Conservation (phyloP, 30 jellyfish, hydroid and myxozoan species). For the Hydractinia echinata region DNA sequence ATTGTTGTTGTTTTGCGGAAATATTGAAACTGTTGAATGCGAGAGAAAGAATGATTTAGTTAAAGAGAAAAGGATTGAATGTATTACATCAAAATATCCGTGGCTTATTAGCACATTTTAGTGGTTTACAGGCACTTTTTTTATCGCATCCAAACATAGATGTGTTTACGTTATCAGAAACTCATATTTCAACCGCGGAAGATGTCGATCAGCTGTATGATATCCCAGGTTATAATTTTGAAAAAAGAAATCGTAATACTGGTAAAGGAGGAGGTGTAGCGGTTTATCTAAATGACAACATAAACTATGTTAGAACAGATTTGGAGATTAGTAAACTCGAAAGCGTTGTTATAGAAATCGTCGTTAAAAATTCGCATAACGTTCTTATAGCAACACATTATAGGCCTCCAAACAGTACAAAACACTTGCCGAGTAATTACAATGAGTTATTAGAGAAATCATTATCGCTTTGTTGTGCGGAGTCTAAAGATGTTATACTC, state of each 20-base stretch:
- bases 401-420: constrained; percentile 18
- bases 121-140: background rate
- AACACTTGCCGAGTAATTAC: background rate
- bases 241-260: background rate
- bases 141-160: constrained; percentile 11
- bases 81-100: constrained; percentile 51
- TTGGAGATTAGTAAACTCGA: constrained; percentile 9
- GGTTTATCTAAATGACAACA: background rate
- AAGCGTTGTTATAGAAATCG: constrained; percentile 7
- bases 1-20: too few species aligned
- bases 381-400: constrained; percentile 17
- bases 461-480: background rate
- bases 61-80: constrained; percentile 25
- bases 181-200: background rate
- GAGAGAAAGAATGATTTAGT: background rate
- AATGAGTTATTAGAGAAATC: background rate
- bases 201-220: background rate
- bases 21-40: too few species aligned
- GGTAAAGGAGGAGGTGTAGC: constrained; percentile 23
- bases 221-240: constrained; percentile 8
- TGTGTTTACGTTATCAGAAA: constrained; percentile 11
- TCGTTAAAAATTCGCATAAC: background rate
- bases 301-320: constrained; percentile 11
- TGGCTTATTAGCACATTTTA: constrained; percentile 21
- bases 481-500: constrained; percentile 21